These are phyloP conservation scores for Hydrocynus forskahlii DNA, from an alignment of 2,797 vertebrate genomes.

Conservation along the genomic window DNA sequence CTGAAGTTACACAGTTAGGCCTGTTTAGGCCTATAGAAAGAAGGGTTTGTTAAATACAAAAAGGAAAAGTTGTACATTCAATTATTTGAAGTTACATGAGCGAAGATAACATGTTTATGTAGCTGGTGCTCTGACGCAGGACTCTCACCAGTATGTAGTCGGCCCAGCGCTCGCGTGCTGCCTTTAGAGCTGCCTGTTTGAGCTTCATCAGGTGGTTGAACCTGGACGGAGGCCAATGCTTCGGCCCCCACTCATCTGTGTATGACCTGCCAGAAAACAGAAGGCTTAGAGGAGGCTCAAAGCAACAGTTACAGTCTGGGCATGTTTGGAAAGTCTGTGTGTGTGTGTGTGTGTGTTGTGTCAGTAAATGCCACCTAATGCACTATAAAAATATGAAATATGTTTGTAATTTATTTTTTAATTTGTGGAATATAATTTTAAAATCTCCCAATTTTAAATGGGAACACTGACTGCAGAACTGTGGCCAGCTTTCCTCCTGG, in stretches of 20 bases:
- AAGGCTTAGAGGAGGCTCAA: not conserved
- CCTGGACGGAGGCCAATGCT: constrained; percentile 92
- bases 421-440: not conserved
- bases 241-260: constrained; percentile 93
- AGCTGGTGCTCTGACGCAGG: not conserved
- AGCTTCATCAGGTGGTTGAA: constrained; percentile 95
- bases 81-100: too few species aligned
- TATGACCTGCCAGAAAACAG: constrained; percentile 79
- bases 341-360: constrained; percentile 7
- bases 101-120: not conserved
- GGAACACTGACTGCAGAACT: too few species aligned
- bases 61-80: too few species aligned
- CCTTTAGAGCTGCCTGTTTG: constrained; percentile 89
- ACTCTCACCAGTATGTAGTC: constrained; percentile 91
- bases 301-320: not conserved
- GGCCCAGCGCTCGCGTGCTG: constrained; percentile 91
- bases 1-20: too few species aligned
- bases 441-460: not conserved
- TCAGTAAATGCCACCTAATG: not conserved
- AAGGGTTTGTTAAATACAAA: too few species aligned
- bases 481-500: too few species aligned
- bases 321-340: not conserved
- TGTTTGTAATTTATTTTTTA: too few species aligned
- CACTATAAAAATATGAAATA: too few species aligned
- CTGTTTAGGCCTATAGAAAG: too few species aligned